Conservation (phyloP, 1,140 invertebrate genomes). For the Drosophila bifasciata region DNA sequence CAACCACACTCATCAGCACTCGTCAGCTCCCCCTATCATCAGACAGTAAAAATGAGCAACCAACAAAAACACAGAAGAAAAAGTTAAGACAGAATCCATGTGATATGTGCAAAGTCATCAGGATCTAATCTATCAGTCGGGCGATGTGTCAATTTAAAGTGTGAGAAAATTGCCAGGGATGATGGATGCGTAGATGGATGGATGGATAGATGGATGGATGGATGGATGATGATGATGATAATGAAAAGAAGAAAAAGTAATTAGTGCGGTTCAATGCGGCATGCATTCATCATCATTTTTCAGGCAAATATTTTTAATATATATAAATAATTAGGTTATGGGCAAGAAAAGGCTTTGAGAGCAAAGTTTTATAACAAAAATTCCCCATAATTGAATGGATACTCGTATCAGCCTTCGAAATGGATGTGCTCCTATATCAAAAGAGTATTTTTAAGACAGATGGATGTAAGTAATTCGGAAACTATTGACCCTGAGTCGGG, state of each 20-base stretch:
- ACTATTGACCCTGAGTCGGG: constrained; percentile 28
- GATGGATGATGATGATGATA: constrained; percentile 33
- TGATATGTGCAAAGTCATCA: constrained; percentile 68
- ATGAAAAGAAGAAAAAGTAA: constrained; percentile 46
- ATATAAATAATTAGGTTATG: too few species aligned
- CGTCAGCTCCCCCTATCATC: neutral
- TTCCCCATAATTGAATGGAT: too few species aligned
- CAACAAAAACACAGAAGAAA: constrained; percentile 15
- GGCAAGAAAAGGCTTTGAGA: too few species aligned
- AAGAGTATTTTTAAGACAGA: too few species aligned
- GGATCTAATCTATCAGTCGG: constrained; percentile 73
- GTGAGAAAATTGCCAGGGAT: constrained; percentile 69
- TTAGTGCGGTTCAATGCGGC: constrained; percentile 43
- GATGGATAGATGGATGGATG: constrained; percentile 31
- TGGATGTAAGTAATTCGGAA: too few species aligned
- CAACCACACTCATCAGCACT: too few species aligned
- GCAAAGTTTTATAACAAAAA: too few species aligned
- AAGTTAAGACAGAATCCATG: constrained; percentile 35
- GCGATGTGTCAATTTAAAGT: constrained; percentile 78
- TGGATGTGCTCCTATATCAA: too few species aligned
- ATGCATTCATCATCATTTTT: constrained; percentile 9
- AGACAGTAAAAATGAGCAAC: too few species aligned
- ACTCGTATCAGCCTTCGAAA: too few species aligned
- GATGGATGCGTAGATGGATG: constrained; percentile 45
- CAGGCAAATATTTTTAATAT: too few species aligned